Evolutionary conservation across 2,888 invertebrate genomes (phyloP).

Genomic region (Nemurella pictetii): DNA sequence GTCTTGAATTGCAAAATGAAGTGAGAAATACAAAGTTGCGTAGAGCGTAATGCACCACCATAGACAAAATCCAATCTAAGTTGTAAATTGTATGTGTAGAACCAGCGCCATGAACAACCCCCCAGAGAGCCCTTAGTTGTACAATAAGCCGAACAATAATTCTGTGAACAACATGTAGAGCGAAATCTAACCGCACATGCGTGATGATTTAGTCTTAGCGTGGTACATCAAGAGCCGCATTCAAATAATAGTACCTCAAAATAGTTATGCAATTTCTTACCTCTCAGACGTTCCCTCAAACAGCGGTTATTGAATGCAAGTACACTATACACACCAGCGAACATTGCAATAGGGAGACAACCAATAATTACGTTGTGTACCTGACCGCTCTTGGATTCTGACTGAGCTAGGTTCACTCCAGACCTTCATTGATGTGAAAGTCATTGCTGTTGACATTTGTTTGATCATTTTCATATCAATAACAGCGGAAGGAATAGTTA

Average conservation of each 20-base stretch:
- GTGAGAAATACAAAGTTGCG: background rate
- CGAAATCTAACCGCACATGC: background rate
- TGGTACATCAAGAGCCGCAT: background rate
- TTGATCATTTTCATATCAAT: no score
- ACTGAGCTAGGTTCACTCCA: no score
- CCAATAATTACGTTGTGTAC: no score
- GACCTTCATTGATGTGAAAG: no score
- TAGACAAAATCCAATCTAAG: conserved; percentile 26
- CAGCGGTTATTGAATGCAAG: no score
- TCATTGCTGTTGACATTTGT: no score
- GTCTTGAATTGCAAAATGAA: conserved; percentile 13
- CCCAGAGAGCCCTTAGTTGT: conserved; percentile 1
- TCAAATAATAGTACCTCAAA: background rate
- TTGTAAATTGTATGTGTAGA: conserved; percentile 18
- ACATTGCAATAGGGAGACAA: no score
- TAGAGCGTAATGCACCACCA: background rate
- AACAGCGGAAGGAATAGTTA: no score
- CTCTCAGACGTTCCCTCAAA: background rate
- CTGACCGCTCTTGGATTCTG: no score
- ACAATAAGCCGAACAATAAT: background rate
- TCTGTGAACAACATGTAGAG: background rate
- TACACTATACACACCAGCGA: no score
- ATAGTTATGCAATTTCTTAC: background rate
- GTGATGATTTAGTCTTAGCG: background rate
- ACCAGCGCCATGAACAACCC: no score